Conservation (phyloP, 2,113 vertebrate genomes). For the Macquaria australasica region DNA sequence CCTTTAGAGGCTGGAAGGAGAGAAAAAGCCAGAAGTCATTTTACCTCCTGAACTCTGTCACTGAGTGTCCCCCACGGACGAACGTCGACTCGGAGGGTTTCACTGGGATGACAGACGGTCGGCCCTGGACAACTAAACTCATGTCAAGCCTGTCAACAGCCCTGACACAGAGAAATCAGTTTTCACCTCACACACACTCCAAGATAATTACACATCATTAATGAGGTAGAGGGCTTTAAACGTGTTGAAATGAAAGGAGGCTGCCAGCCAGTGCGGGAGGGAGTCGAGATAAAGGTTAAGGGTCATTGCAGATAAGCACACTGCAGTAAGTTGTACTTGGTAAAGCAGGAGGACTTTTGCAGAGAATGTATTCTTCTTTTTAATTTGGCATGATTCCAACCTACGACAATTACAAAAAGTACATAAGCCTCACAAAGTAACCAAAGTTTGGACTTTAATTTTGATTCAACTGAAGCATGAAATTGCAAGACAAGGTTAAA, state of each 20-base stretch:
- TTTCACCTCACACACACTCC: constrained; percentile 65
- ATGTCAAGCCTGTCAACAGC: constrained; percentile 59
- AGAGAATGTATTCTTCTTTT: constrained; percentile 12
- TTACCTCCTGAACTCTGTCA: constrained; percentile 62
- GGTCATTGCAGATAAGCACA: constrained; percentile 44
- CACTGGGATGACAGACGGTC: constrained; percentile 34
- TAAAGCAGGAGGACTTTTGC: constrained; percentile 11
- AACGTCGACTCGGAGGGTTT: constrained; percentile 43
- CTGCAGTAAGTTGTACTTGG: constrained; percentile 22
- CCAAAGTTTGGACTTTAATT: constrained; percentile 56
- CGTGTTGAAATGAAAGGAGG: constrained; percentile 40
- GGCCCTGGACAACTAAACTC: constrained; percentile 39
- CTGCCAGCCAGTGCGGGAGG: constrained; percentile 24
- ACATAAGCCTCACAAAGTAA: constrained; percentile 30
- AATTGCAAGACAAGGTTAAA: constrained; percentile 62
- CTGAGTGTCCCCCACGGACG: constrained; percentile 15
- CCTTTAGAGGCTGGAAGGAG: constrained; percentile 27
- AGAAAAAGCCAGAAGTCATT: constrained; percentile 47
- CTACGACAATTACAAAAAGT: constrained; percentile 46
- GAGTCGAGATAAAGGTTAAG: constrained; percentile 35
- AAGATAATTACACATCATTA: constrained; percentile 72
- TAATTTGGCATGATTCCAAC: constrained; percentile 30
- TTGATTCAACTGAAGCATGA: constrained; percentile 60
- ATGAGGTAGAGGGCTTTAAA: constrained; percentile 49
- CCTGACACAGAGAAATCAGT: constrained; percentile 50